These are phyloP conservation scores for Saturnia pavonia DNA, from an alignment of 2,888 invertebrate species.

Conservation along the genomic window DNA sequence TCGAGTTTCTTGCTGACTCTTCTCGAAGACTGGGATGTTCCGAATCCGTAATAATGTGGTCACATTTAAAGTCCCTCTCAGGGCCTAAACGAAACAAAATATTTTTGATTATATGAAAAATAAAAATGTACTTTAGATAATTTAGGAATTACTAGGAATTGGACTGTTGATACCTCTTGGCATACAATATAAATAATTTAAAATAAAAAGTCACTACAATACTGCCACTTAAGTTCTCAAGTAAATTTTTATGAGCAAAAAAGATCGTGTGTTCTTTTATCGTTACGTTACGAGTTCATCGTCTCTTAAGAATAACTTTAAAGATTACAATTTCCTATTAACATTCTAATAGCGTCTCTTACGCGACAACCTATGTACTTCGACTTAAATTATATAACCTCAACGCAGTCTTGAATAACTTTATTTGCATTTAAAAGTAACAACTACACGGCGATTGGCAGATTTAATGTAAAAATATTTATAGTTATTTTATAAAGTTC, in stretches of 20 bases:
- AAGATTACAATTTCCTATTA: constrained; percentile 7
- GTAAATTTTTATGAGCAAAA: constrained; percentile 1
- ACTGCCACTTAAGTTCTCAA: no score
- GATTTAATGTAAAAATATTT: no score
- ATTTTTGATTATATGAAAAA: no score
- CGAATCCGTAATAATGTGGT: no score
- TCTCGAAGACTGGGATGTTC: no score
- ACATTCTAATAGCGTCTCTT: background rate
- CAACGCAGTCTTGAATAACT: background rate
- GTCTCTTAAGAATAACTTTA: background rate
- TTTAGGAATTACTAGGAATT: background rate
- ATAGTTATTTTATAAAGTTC: no score
- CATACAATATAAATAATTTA: background rate
- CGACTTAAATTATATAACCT: background rate
- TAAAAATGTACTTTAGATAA: background rate
- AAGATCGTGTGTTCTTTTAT: background rate
- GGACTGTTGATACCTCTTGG: background rate
- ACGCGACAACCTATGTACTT: constrained; percentile 5
- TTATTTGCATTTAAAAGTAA: background rate
- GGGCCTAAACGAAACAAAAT: no score
- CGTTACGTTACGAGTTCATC: constrained; percentile 1
- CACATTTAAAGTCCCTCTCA: no score
- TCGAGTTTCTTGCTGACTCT: no score
- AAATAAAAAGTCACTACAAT: background rate
- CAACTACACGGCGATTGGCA: background rate